A percentile compares a stretch with the other conserved stretches of the same genome.
Conservation (phyloP, 2,888 invertebrate genomes). For the Galerucella pusilla region DNA sequence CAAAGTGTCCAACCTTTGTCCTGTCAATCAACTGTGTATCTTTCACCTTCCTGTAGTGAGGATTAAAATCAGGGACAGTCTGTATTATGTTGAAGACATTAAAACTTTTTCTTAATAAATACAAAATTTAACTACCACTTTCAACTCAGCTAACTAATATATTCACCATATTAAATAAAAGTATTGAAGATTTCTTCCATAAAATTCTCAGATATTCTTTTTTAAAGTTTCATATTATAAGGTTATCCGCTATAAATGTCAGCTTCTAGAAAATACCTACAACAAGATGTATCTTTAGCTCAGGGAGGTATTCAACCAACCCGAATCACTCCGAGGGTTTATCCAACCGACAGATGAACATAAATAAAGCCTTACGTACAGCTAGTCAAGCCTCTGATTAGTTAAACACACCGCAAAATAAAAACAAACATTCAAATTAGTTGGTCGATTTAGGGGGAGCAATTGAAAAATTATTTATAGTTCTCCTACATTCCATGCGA, state of each 20-base stretch:
- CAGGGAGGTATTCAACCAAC: neutral
- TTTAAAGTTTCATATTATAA: neutral
- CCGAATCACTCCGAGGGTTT: neutral
- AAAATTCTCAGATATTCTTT: neutral
- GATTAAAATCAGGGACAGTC: neutral
- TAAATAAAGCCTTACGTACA: neutral
- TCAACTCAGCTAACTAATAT: neutral
- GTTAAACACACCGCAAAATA: neutral
- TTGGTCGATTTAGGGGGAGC: too few relatives aligned
- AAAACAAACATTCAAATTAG: neutral
- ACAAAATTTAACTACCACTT: neutral
- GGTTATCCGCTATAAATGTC: neutral
- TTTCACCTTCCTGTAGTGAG: neutral
- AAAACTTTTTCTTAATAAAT: neutral
- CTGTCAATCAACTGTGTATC: too few relatives aligned
- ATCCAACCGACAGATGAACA: neutral
- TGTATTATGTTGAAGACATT: neutral
- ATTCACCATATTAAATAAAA: neutral
- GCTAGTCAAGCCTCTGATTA: neutral
- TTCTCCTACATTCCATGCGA: too few relatives aligned
- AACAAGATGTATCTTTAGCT: neutral
- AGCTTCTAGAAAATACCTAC: neutral
- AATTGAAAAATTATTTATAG: too few relatives aligned
- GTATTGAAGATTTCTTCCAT: neutral
- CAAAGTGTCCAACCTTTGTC: neutral